phyloP scores from a whole-genome alignment of 2,113 vertebrate genomes.

The Rhineura floridana region DNA sequence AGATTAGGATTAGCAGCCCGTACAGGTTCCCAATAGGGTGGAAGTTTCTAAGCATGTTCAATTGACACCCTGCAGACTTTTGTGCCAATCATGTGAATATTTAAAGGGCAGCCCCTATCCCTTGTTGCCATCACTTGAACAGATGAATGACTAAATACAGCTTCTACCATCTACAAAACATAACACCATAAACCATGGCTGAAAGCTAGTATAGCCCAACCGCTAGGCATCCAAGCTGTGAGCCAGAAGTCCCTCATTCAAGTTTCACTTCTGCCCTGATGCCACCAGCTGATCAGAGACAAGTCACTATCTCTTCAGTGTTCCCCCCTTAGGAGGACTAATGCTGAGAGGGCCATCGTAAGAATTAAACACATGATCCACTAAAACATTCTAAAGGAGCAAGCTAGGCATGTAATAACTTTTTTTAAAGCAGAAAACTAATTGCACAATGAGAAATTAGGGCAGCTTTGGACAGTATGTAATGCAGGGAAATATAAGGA shows the following conservation, averaged over 20 bases:
- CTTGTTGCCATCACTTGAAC: no score
- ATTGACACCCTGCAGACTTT: no score
- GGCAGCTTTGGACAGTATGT: not conserved
- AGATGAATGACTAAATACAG: no score
- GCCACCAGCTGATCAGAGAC: accelerated
- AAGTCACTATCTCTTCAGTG: not conserved
- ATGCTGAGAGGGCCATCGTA: not conserved
- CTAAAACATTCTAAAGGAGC: no score
- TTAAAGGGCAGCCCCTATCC: no score
- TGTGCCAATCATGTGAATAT: no score
- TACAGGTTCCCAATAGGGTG: no score
- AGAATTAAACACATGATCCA: not conserved
- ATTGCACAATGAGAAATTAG: not conserved
- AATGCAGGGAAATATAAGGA: not conserved
- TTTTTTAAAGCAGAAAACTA: not conserved
- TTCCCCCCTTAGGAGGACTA: not conserved
- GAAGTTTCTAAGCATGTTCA: no score
- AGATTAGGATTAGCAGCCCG: no score
- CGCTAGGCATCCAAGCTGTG: no score
- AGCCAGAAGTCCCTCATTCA: not conserved
- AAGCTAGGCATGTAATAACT: not conserved
- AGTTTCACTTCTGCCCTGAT: not conserved
- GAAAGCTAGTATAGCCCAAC: no score
- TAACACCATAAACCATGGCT: not conserved
- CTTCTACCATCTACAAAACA: no score